Evolutionary conservation across 2,797 vertebrate genomes (phyloP).

Genomic region (Parotocinclus haroldoi): DNA sequence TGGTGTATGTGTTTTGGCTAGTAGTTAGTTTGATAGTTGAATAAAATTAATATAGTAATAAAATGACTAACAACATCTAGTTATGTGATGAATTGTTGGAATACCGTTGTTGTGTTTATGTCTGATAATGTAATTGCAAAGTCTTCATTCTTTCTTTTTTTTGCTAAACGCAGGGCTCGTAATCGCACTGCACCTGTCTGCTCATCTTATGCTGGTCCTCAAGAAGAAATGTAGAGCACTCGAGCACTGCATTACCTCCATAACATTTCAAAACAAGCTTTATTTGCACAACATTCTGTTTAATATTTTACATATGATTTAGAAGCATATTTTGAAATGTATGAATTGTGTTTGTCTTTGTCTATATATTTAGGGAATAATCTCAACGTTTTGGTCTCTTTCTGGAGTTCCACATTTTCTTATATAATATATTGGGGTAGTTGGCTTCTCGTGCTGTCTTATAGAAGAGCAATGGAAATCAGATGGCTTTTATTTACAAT

Average conservation of each 20-base stretch:
- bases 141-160: constrained; percentile 25
- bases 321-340: background rate
- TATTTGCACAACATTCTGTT: constrained; percentile 11
- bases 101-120: background rate
- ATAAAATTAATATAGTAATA: background rate
- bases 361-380: background rate
- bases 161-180: constrained; percentile 37
- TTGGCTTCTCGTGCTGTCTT: background rate
- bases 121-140: background rate
- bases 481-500: background rate
- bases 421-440: background rate
- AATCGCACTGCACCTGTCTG: constrained; percentile 41
- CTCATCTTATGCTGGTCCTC: constrained; percentile 35
- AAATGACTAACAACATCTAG: background rate
- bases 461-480: background rate
- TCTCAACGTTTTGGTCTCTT: constrained; percentile 4
- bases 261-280: constrained; percentile 40
- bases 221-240: constrained; percentile 21
- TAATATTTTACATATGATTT: background rate
- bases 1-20: background rate
- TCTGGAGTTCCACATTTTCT: background rate
- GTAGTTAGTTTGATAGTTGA: background rate
- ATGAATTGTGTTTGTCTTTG: background rate
- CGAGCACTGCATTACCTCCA: constrained; percentile 31
- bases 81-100: background rate